phyloP scores from a whole-genome alignment of 2,113 vertebrate genomes.

The Brevimyrus niger region DNA sequence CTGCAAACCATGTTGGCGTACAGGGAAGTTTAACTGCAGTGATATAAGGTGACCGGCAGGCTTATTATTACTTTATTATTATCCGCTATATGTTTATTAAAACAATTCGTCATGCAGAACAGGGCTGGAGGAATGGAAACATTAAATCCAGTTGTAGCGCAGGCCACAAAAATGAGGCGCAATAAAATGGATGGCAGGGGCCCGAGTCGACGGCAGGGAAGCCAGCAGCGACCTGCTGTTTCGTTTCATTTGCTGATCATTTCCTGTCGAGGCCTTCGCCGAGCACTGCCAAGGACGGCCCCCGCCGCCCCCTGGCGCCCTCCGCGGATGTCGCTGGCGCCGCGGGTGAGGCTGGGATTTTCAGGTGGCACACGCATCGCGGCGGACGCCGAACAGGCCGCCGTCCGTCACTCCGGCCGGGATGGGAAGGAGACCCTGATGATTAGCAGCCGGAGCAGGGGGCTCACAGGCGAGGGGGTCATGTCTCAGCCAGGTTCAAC shows the following conservation, averaged over 20 bases:
- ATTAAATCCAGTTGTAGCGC: constrained; percentile 93
- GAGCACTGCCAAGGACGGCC: constrained; percentile 63
- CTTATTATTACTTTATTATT: constrained; percentile 99
- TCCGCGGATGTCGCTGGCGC: constrained; percentile 36
- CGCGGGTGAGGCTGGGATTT: not conserved
- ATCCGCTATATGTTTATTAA: constrained; percentile 99
- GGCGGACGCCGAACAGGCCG: not conserved
- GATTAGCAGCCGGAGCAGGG: not conserved
- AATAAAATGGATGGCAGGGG: constrained; percentile 87
- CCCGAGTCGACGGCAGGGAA: constrained; percentile 61
- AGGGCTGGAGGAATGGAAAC: constrained; percentile 91
- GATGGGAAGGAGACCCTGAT: not conserved
- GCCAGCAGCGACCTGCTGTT: constrained; percentile 70
- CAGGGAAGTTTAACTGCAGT: constrained; percentile 98
- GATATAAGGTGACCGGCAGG: constrained; percentile 98
- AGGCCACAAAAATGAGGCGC: constrained; percentile 88
- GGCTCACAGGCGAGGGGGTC: not conserved
- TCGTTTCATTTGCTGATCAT: constrained; percentile 83
- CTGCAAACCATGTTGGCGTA: constrained; percentile 87
- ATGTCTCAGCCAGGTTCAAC: not conserved
- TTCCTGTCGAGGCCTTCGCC: constrained; percentile 83
- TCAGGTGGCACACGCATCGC: not conserved
- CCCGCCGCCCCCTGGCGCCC: constrained; percentile 47
- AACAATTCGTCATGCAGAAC: constrained; percentile 99
- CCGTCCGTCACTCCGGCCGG: not conserved